Evolutionary conservation across 2,888 invertebrate species (phyloP).

Genomic region (Yponomeuta evonymella): DNA sequence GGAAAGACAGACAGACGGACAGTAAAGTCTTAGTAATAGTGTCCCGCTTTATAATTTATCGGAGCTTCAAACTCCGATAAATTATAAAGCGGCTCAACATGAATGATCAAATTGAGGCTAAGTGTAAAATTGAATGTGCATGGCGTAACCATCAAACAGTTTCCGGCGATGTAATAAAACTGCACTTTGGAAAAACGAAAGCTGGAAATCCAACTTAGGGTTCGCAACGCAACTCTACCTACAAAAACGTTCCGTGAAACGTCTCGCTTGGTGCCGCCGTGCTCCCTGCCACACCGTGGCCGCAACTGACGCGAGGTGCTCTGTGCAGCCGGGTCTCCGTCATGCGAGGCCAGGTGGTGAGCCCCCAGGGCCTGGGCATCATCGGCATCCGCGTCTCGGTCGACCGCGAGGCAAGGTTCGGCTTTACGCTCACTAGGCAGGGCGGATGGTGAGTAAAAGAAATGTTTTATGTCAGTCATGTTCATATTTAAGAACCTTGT

Average conservation of each 20-base stretch:
- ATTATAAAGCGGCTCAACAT: too few species aligned
- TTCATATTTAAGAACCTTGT: too few species aligned
- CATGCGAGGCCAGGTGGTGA: slow-evolving; percentile 97
- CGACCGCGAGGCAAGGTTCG: slow-evolving; percentile 94
- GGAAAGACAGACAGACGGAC: too few species aligned
- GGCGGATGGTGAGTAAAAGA: slow-evolving; percentile 91
- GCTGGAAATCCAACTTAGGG: not conserved
- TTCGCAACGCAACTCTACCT: not conserved
- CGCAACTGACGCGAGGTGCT: slow-evolving; percentile 52
- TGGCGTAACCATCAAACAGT: too few species aligned
- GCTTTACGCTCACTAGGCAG: slow-evolving; percentile 94
- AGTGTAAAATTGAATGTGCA: too few species aligned
- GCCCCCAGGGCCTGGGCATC: slow-evolving; percentile 95
- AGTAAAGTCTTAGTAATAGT: too few species aligned
- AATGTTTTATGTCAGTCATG: too few species aligned
- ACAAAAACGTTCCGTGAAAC: slow-evolving; percentile 31
- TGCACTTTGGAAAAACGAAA: not conserved
- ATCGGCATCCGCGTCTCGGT: slow-evolving; percentile 98
- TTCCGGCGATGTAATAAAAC: not conserved
- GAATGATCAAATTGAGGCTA: too few species aligned
- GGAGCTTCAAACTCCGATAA: too few species aligned
- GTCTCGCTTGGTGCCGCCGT: slow-evolving; percentile 45
- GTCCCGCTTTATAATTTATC: too few species aligned
- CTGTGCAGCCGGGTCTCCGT: slow-evolving; percentile 96
- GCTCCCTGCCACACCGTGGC: slow-evolving; percentile 32